Evolutionary conservation across 2,888 invertebrate genomes (phyloP).

Genomic region (Bursaphelenchus okinawaensis): DNA sequence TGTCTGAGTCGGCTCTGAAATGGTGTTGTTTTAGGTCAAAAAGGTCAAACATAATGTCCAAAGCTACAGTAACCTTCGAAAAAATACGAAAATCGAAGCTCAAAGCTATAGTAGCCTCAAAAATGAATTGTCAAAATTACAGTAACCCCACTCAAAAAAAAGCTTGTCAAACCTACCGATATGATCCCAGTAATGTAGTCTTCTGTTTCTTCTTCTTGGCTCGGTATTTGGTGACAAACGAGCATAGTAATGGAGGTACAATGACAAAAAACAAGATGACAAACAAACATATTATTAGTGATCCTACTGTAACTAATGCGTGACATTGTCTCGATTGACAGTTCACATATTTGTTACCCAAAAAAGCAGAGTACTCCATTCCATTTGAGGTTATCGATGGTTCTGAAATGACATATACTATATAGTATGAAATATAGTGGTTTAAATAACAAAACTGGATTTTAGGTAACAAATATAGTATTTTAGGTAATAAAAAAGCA

Average conservation of each 20-base stretch:
- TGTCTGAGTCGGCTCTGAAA: slow-evolving; percentile 42
- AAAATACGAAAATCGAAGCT: too few species aligned
- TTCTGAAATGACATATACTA: too few species aligned
- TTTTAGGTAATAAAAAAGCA: too few species aligned
- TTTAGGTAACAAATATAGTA: too few species aligned
- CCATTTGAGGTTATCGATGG: slow-evolving; percentile 9
- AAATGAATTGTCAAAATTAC: too few species aligned
- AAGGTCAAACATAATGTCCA: not conserved
- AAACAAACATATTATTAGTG: slow-evolving; percentile 1
- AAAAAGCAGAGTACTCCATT: slow-evolving; percentile 12
- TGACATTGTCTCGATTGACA: slow-evolving; percentile 13
- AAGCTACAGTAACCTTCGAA: not conserved
- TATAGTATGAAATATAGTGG: too few species aligned
- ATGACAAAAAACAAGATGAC: slow-evolving; percentile 14
- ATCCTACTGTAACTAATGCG: slow-evolving; percentile 5
- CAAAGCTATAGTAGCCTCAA: too few species aligned
- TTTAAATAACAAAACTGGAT: not conserved
- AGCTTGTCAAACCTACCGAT: not conserved
- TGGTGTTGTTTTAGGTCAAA: not conserved
- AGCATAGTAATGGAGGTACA: slow-evolving; percentile 19
- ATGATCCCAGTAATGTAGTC: not conserved
- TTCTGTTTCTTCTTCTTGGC: not conserved
- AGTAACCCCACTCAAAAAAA: not conserved
- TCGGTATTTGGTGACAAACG: slow-evolving; percentile 16
- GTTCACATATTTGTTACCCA: slow-evolving; percentile 2